Evolutionary conservation across 2,888 invertebrate genomes (phyloP).

Genomic region (Cecidostiba fungosa): DNA sequence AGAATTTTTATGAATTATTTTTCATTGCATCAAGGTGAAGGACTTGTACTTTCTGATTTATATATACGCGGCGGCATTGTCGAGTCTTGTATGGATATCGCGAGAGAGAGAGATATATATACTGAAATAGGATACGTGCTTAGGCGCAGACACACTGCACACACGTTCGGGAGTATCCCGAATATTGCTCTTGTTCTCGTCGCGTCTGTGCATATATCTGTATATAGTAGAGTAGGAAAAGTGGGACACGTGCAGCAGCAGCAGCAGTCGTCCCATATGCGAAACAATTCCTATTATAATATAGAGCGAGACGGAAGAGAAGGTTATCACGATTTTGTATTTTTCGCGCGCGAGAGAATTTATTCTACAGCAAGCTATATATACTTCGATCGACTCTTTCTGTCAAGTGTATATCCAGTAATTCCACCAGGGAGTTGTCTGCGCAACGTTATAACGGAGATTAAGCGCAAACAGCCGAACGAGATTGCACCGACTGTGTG

Average conservation of each 20-base stretch:
- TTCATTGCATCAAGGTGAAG: too few relatives aligned
- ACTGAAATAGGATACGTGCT: background rate
- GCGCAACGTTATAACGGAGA: background rate
- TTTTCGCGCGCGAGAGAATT: background rate
- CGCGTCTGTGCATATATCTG: background rate
- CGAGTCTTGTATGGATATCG: background rate
- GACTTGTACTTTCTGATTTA: background rate
- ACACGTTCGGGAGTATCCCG: background rate
- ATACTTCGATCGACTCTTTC: background rate
- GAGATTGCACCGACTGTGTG: background rate
- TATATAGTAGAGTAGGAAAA: background rate
- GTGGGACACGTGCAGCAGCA: background rate
- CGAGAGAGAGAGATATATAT: background rate
- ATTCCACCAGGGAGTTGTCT: background rate
- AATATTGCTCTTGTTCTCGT: constrained; percentile 13
- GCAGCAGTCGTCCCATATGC: background rate
- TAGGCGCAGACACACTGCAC: background rate
- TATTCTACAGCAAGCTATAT: background rate
- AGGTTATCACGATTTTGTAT: background rate
- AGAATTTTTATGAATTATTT: background rate
- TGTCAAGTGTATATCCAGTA: background rate
- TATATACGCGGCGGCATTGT: background rate
- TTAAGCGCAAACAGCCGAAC: background rate
- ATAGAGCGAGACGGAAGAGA: background rate
- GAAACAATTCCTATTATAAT: background rate